Conservation (phyloP, 2,113 vertebrate genomes). For the Anhinga rufa region DNA sequence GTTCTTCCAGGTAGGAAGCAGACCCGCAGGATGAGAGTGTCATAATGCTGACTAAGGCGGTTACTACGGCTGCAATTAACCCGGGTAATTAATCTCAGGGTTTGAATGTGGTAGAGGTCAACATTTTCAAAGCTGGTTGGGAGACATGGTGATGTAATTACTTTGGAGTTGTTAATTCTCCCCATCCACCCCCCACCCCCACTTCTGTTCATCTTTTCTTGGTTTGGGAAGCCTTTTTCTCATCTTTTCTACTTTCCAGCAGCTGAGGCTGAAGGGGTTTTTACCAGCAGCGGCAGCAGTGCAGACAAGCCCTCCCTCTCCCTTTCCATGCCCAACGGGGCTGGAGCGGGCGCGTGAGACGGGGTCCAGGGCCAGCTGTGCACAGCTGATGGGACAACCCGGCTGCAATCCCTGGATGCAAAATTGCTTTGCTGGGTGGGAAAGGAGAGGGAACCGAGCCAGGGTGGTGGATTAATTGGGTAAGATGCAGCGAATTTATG, state of each 20-base stretch:
- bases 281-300: accelerated
- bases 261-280: background rate
- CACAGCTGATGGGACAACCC: accelerated
- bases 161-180: background rate
- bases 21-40: background rate
- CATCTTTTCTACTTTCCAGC: background rate
- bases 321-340: accelerated
- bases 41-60: background rate
- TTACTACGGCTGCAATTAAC: background rate
- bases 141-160: background rate
- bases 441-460: background rate
- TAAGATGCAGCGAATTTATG: background rate
- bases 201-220: background rate
- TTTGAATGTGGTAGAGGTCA: background rate
- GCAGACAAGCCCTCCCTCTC: background rate
- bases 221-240: background rate
- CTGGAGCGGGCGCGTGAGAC: background rate
- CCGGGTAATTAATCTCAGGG: background rate
- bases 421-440: background rate
- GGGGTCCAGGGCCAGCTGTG: background rate
- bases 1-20: background rate
- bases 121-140: background rate
- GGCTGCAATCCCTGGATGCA: background rate
- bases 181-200: background rate
- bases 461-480: background rate